Conservation (phyloP, 2,888 invertebrate genomes). For the Andrena dorsata region DNA sequence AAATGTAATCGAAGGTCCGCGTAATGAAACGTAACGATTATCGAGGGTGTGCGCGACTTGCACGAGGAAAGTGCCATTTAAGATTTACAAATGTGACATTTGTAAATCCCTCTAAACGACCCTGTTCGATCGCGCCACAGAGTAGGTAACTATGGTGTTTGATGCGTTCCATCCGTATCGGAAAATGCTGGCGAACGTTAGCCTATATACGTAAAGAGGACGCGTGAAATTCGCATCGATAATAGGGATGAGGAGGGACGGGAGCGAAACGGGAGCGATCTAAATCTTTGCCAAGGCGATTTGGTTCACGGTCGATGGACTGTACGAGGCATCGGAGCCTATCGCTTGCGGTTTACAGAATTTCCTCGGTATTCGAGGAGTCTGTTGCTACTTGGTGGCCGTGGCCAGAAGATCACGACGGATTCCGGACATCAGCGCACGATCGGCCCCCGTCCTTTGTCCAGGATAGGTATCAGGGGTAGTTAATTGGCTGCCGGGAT, state of each 20-base stretch:
- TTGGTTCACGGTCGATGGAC: slow-evolving; percentile 32
- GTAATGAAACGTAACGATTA: no score
- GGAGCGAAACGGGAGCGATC: not conserved
- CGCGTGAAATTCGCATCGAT: slow-evolving; percentile 16
- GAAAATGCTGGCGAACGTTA: slow-evolving; percentile 2
- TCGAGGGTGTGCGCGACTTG: not conserved
- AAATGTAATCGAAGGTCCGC: slow-evolving; percentile 3
- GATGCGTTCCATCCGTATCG: not conserved
- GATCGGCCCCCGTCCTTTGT: slow-evolving; percentile 48
- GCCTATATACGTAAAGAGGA: not conserved
- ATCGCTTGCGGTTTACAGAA: slow-evolving; percentile 50
- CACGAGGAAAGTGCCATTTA: not conserved
- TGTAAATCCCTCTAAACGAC: not conserved
- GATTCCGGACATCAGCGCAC: slow-evolving; percentile 43
- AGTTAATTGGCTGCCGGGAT: slow-evolving; percentile 51
- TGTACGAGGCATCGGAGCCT: slow-evolving; percentile 17
- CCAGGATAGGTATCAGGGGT: slow-evolving; percentile 47
- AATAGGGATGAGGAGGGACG: not conserved
- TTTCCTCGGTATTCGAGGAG: slow-evolving; percentile 55
- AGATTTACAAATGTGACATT: not conserved
- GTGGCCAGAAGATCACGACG: slow-evolving; percentile 53
- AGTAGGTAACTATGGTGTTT: not conserved
- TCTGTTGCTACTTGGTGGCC: slow-evolving; percentile 33
- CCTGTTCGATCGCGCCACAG: no score
- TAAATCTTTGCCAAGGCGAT: slow-evolving; percentile 40